phyloP scores from a whole-genome alignment of 2,888 invertebrate genomes.

The Amiota minor region DNA sequence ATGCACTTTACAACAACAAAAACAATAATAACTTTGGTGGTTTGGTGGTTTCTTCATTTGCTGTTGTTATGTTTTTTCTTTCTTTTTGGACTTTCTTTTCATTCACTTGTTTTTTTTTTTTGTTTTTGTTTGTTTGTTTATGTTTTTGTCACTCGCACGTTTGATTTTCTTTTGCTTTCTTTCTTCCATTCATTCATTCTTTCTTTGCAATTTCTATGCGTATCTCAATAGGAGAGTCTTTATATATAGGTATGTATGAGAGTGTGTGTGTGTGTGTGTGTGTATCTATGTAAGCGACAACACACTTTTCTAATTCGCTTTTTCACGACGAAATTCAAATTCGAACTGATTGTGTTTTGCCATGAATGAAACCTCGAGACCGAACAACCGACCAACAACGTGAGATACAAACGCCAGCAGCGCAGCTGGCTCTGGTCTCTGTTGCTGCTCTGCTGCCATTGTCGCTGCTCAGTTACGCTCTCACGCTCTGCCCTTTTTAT shows the following conservation, averaged over 20 bases:
- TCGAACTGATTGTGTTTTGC: conserved; percentile 61
- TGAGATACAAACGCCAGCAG: background rate
- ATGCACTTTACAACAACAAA: conserved; percentile 8
- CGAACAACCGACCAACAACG: conserved; percentile 24
- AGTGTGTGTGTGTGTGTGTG: no score
- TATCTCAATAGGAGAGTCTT: no score
- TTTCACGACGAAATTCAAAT: conserved; percentile 70
- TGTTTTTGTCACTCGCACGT: conserved; percentile 18
- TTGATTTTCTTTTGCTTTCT: conserved; percentile 31
- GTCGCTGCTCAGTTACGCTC: background rate
- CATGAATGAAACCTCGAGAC: conserved; percentile 69
- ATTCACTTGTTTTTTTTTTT: conserved; percentile 34
- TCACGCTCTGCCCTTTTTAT: conserved; percentile 7
- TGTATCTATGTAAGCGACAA: conserved; percentile 22
- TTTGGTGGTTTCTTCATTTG: conserved; percentile 23
- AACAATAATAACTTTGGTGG: conserved; percentile 37
- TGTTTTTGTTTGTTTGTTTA: conserved; percentile 30
- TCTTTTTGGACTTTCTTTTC: conserved; percentile 23
- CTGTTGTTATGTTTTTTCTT: conserved; percentile 12
- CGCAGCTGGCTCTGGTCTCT: background rate
- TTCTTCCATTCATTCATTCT: conserved; percentile 31
- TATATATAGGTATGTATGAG: no score
- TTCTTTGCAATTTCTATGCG: conserved; percentile 23
- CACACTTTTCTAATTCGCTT: conserved; percentile 34
- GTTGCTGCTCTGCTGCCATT: background rate